These are phyloP conservation scores for Crambe crambe DNA, from an alignment of 37 sponge, comb jelly and placozoan genomes.

Conservation along the genomic window DNA sequence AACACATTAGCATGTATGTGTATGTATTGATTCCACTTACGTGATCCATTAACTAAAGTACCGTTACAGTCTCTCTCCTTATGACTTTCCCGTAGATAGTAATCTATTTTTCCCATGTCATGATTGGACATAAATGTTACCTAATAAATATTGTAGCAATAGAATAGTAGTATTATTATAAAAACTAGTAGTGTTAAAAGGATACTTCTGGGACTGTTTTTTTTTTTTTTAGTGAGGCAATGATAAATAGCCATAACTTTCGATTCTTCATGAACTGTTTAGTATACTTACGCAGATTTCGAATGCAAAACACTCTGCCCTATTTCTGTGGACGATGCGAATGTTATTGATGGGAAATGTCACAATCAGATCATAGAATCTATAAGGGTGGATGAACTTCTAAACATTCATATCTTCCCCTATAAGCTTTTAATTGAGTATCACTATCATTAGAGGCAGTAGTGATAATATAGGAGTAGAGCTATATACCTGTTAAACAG, in stretches of 20 bases:
- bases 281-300: constrained; percentile 7
- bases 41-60: background rate
- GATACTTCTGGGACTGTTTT: too few relatives aligned
- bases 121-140: constrained; percentile 10
- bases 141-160: constrained; percentile 13
- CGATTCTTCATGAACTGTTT: background rate
- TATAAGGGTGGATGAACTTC: background rate
- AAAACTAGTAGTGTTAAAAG: too few relatives aligned
- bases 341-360: constrained; percentile 21
- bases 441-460: background rate
- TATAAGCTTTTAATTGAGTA: background rate
- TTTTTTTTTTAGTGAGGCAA: too few relatives aligned
- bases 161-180: too few relatives aligned
- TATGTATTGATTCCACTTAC: too few relatives aligned
- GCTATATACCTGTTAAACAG: constrained; percentile 3
- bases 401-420: background rate
- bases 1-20: background rate
- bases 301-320: constrained; percentile 29
- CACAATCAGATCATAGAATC: constrained; percentile 19
- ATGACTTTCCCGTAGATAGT: background rate
- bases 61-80: constrained; percentile 7
- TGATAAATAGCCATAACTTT: too few relatives aligned
- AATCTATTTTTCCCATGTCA: constrained; percentile 24
- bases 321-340: constrained; percentile 10
- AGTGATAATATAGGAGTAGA: background rate